These are phyloP conservation scores for Pangasius macronema DNA, from an alignment of 2,797 vertebrate genomes.

Conservation along the genomic window DNA sequence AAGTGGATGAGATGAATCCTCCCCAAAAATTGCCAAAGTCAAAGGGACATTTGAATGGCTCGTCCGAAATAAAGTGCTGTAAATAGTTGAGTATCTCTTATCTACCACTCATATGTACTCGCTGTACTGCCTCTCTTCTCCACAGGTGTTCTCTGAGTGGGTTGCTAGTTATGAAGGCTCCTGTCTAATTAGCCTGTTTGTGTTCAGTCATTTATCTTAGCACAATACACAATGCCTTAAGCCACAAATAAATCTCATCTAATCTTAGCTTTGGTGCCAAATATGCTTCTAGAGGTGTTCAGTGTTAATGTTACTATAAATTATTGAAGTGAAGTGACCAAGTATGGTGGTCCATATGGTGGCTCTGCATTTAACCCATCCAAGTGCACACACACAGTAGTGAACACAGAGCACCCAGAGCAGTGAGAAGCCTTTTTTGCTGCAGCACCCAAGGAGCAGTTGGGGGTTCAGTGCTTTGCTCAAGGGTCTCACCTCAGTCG, in stretches of 20 bases:
- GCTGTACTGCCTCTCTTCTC: conserved; percentile 28
- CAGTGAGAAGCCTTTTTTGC: no score
- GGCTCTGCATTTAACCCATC: no score
- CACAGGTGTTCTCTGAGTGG: conserved; percentile 43
- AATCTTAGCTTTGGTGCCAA: background rate
- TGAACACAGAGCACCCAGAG: no score
- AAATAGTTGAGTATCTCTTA: conserved; percentile 36
- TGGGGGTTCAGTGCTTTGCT: no score
- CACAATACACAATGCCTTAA: conserved; percentile 27
- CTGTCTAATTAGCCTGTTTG: conserved; percentile 44
- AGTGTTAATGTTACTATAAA: background rate
- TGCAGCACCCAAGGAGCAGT: no score
- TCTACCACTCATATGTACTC: conserved; percentile 15
- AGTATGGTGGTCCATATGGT: no score
- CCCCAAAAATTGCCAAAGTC: background rate
- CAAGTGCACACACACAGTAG: no score
- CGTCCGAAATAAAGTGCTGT: conserved; percentile 27
- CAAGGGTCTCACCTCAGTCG: no score
- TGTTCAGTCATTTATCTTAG: conserved; percentile 27
- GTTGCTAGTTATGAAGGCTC: conserved; percentile 29
- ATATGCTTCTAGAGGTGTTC: background rate
- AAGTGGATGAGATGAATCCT: conserved; percentile 18
- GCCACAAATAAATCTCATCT: conserved; percentile 9
- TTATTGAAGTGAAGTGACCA: background rate
- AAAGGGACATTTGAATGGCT: conserved; percentile 20